These are phyloP conservation scores for Anoplius nigerrimus DNA, from an alignment of 2,888 invertebrate genomes.

Conservation along the genomic window DNA sequence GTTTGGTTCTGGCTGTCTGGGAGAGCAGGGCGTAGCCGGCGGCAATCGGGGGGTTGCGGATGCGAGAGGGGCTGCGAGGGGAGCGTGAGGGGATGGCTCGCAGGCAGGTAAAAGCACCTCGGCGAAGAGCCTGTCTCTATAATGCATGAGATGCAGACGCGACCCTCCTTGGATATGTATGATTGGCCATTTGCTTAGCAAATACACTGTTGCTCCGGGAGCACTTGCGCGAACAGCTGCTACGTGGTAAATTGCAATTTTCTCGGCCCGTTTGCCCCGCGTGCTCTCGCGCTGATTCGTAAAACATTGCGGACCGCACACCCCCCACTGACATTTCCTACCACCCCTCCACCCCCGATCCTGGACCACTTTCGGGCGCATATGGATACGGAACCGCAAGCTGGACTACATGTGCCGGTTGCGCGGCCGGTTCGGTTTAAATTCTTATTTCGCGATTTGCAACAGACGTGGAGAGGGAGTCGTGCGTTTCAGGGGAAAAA, in stretches of 20 bases:
- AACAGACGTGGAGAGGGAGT: no score
- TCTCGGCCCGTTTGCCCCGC: conserved; percentile 12
- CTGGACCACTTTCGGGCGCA: no score
- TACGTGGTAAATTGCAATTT: conserved; percentile 46
- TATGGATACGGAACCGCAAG: conserved; percentile 24
- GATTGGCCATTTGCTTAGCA: conserved; percentile 70
- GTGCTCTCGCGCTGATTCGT: conserved; percentile 35
- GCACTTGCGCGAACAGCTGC: conserved; percentile 40
- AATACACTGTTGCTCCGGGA: conserved; percentile 54
- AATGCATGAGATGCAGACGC: conserved; percentile 64
- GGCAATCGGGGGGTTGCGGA: background rate
- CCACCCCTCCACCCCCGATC: conserved; percentile 17
- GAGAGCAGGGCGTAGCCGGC: conserved; percentile 8
- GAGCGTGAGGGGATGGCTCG: conserved; percentile 16
- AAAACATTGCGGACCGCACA: conserved; percentile 33
- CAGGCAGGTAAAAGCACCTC: conserved; percentile 38
- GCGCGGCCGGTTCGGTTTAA: conserved; percentile 23
- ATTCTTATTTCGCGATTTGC: conserved; percentile 29
- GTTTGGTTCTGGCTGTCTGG: conserved; percentile 34
- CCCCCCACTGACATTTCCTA: background rate
- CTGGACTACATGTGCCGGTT: conserved; percentile 19
- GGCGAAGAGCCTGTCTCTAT: conserved; percentile 50
- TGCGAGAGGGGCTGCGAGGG: background rate
- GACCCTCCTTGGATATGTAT: conserved; percentile 63
- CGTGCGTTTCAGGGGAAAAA: no score